Base-by-base conservation (phyloP, 92 coral and sea anemone genomes). In the Metridium senile region DNA sequence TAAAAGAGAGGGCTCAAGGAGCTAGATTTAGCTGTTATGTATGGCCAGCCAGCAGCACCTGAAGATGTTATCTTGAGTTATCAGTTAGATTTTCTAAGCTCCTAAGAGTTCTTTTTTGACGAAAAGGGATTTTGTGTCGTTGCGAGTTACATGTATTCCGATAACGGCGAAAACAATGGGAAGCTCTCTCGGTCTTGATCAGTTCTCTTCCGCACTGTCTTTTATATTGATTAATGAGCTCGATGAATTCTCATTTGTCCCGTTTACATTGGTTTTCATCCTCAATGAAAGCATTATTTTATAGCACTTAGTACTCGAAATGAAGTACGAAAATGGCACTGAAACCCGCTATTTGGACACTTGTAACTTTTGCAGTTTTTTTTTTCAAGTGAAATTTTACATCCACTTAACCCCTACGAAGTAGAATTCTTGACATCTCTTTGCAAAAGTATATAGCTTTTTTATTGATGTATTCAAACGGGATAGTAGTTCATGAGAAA, bases 41-140 rank as follows among this genome's bases (percentile, higher is more conserved):
- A 65, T 53, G 78, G 68, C 32, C 28, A 33, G 29, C 78, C 17
- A 58, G 25, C 52, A 52, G 22, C 80, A 75, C 71, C 80, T 75
- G 80, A 75, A 62, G 80, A 75, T 75, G 0, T 63, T 39, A 75
- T 75, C 80, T 62, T 62, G 1, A 23, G 46, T 68, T 64, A 62
- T 73, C 78, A 19, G 47, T 58, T 33, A 17, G 68, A 28, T 47
- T 39, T 75, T 51, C 54, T 33, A 75, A 51, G 54, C 70, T 75
- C 71, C 80, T 75, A 75, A 75, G 80, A 75, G 80, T 62, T 26
- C 30, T 59, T 75, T 75, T 74, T 64, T 75, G 80, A 75, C 71
- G 80, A 75, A 62, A 75, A 62, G 71, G 80, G 62, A 75, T 73
- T 75, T 75, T 26, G 35, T 75, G 71, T 62, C 80, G 62, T 75